These are phyloP conservation scores for Bombus pascuorum DNA, from an alignment of 1,140 invertebrate genomes.

Conservation along the genomic window DNA sequence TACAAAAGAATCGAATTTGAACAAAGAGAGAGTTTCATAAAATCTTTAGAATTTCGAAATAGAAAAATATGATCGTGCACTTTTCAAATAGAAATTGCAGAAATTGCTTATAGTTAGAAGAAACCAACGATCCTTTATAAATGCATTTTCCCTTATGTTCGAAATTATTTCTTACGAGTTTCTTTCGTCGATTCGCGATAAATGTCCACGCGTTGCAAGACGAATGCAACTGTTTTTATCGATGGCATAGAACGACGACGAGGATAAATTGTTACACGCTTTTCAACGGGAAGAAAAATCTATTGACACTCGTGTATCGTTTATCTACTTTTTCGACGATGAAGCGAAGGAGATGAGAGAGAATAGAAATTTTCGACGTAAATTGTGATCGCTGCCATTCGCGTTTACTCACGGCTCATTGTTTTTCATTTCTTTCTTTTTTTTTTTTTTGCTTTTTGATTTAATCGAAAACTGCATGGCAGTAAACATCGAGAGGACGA, in stretches of 20 bases:
- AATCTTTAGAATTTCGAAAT: too few species aligned
- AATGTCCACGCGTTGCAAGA: not conserved
- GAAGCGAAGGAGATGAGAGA: not conserved
- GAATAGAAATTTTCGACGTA: not conserved
- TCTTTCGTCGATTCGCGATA: not conserved
- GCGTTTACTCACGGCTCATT: not conserved
- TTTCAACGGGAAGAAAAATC: slow-evolving; percentile 2
- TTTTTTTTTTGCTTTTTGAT: not conserved
- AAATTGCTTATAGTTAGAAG: too few species aligned
- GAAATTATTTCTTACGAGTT: not conserved
- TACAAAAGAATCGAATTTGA: too few species aligned
- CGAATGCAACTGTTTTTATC: slow-evolving; percentile 3
- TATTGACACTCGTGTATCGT: slow-evolving; percentile 6
- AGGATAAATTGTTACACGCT: not conserved
- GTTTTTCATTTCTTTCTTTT: not conserved
- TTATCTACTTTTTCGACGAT: not conserved
- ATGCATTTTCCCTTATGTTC: too few species aligned
- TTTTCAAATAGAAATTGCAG: too few species aligned
- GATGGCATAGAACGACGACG: not conserved
- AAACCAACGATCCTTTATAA: too few species aligned
- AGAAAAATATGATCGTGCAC: too few species aligned
- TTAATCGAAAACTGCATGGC: not conserved
- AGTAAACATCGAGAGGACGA: not conserved
- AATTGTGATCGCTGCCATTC: slow-evolving; percentile 22
- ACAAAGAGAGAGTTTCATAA: too few species aligned